These are phyloP conservation scores for Resseliella maxima DNA, from an alignment of 2,888 invertebrate species.

Conservation along the genomic window DNA sequence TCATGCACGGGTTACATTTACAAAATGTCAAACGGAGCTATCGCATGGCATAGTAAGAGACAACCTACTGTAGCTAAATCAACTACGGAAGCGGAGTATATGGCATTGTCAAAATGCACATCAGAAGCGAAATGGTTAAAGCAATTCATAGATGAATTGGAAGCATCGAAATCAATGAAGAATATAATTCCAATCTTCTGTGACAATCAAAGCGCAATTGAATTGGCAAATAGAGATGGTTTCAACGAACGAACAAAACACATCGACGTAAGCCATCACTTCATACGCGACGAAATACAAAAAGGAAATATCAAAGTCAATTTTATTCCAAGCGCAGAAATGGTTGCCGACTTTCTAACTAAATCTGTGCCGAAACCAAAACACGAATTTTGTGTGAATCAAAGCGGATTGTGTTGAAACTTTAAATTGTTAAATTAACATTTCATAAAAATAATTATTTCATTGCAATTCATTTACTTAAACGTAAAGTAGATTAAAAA, in stretches of 20 bases:
- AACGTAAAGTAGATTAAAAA: no score
- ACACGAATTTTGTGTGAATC: background rate
- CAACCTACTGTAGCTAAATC: background rate
- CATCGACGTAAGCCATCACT: conserved; percentile 27
- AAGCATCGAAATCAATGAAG: background rate
- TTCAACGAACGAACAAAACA: conserved; percentile 1
- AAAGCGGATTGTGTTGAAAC: conserved; percentile 1
- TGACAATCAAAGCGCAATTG: conserved; percentile 40
- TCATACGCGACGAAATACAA: background rate
- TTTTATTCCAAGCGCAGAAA: background rate
- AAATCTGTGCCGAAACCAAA: background rate
- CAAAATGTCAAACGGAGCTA: background rate
- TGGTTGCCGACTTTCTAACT: conserved; percentile 4
- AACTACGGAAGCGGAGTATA: background rate
- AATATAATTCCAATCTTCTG: background rate
- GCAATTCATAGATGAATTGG: background rate
- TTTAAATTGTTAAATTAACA: background rate
- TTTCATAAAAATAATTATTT: background rate
- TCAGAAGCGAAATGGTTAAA: background rate
- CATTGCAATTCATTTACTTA: no score
- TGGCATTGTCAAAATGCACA: background rate
- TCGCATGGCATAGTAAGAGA: background rate
- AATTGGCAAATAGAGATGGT: background rate
- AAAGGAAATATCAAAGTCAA: background rate
- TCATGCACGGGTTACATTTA: conserved; percentile 9